A percentile compares a stretch with the other conserved stretches of the same genome.
These are phyloP conservation scores for Chelidonichthys spinosus DNA, from an alignment of 2,797 vertebrate species.

Conservation along the genomic window DNA sequence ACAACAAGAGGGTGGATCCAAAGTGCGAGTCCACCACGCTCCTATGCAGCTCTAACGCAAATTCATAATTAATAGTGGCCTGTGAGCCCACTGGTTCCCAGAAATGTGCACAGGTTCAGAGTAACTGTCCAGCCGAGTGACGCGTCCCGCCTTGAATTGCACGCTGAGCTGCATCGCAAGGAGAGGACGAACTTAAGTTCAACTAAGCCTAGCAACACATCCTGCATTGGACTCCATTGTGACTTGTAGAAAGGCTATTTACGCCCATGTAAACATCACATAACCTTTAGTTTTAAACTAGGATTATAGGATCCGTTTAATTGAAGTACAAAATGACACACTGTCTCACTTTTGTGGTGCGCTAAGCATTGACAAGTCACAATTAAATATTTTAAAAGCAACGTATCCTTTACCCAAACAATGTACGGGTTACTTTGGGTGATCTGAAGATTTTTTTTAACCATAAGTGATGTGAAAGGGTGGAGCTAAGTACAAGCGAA, in stretches of 20 bases:
- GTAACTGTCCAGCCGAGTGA: constrained; percentile 18
- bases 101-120: constrained; percentile 21
- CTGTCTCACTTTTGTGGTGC: background rate
- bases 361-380: background rate
- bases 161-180: constrained; percentile 7
- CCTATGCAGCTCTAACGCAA: background rate
- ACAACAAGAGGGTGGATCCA: background rate
- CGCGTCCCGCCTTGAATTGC: constrained; percentile 7
- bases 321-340: background rate
- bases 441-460: background rate
- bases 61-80: constrained; percentile 20
- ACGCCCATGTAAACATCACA: background rate
- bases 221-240: constrained; percentile 6
- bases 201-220: background rate
- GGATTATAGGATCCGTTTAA: background rate
- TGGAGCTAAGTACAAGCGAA: no score
- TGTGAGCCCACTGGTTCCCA: constrained; percentile 7
- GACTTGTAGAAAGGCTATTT: background rate
- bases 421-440: background rate
- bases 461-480: no score
- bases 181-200: constrained; percentile 3
- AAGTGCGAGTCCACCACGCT: background rate
- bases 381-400: background rate
- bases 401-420: background rate
- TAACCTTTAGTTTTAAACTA: background rate